Base-by-base conservation (phyloP, 2,113 vertebrate genomes). In the Anguilla rostrata region DNA sequence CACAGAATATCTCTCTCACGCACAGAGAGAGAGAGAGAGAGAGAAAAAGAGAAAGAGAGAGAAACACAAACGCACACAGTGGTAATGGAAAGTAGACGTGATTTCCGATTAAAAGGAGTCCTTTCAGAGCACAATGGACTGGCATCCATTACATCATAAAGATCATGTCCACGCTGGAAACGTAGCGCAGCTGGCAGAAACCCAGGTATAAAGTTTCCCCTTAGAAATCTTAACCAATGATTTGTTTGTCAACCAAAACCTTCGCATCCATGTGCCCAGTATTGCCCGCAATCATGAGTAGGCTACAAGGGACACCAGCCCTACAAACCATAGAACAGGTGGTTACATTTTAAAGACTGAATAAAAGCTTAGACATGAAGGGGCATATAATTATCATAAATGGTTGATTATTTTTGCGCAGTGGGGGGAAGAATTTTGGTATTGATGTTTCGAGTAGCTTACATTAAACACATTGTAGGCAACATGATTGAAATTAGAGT, bases 151-250 rank as follows among this genome's bases (percentile, higher is more conserved):
- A 39, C 12, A 84, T 71, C 39, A 71, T 0, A 84, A 63, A 43
- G 39, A 41, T 66, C n/a, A 84, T 2, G 34, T 7, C 29, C 41
- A 29, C 40, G 22, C 63, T 49, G 83, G 71, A 5, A 78, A 11
- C 20, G 26, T 29, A 78, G 43, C 15, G 29, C 82, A 60, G 29
- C 6, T 60, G 71, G 71, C 66, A 7, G 2, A 12, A 34, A 34
- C n/a, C 4, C 20, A 2, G 20, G 41, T 78, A 84, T 84, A 78
- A 78, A 39, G 66, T 53, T 84, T 63, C 57, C 39, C 9, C 22
- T 34, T 26, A 83, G 12, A 29, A 83, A 82, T 53, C 82, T 34
- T 29, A 66, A 75, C 71, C 71, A 75, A 66, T 75, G 71, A 49
- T 34, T 20, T 78, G 20, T 20, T 84, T 43, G 43, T 43, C 60